phyloP scores from a whole-genome alignment of 2,113 vertebrate genomes.

The Leptobrachium leishanense region DNA sequence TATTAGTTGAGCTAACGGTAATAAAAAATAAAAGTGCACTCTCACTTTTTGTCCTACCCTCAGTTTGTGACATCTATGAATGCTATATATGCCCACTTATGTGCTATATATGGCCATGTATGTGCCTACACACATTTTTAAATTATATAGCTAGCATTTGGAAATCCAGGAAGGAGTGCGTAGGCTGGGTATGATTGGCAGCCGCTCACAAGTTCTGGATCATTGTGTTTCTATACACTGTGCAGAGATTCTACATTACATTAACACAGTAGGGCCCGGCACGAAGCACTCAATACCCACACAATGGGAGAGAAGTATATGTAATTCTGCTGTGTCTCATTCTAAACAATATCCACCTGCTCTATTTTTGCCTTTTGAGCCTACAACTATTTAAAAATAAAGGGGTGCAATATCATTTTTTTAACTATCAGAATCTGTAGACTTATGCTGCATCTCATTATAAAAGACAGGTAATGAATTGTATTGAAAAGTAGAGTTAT shows the following conservation, averaged over 20 bases:
- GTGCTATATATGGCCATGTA: slow-evolving; percentile 6
- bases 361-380: too few species aligned
- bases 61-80: not conserved
- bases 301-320: too few species aligned
- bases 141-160: slow-evolving; percentile 29
- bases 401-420: too few species aligned
- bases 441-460: too few species aligned
- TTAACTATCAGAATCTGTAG: too few species aligned
- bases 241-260: not conserved
- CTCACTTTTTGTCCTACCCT: not conserved
- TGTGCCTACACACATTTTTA: slow-evolving; percentile 26
- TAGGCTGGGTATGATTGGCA: slow-evolving; percentile 33
- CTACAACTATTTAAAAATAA: too few species aligned
- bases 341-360: too few species aligned
- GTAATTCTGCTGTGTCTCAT: too few species aligned
- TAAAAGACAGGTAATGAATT: too few species aligned
- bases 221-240: slow-evolving; percentile 6
- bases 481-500: too few species aligned
- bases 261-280: not conserved
- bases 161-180: slow-evolving; percentile 24
- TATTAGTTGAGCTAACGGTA: too few species aligned
- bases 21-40: too few species aligned
- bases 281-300: not conserved
- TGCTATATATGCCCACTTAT: not conserved
- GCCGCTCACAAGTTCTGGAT: slow-evolving; percentile 5